Evolutionary conservation across 2,113 vertebrate genomes (phyloP).

Genomic region (Ctenomys sociabilis): DNA sequence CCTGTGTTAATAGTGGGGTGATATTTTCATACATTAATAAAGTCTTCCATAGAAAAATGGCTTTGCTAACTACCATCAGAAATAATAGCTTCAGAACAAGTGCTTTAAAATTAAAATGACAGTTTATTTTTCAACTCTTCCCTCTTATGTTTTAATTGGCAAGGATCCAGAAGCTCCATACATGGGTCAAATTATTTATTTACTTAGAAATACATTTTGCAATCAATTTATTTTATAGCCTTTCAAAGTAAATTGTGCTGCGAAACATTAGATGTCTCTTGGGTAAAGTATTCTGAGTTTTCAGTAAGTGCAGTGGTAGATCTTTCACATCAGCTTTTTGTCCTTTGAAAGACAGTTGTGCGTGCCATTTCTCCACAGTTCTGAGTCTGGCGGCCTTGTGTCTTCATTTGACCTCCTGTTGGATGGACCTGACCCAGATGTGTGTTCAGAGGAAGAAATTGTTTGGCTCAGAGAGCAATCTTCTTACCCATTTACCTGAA

Average conservation of each 20-base stretch:
- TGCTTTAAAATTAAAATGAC: constrained; percentile 50
- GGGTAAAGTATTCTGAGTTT: constrained; percentile 5
- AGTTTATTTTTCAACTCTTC: not conserved
- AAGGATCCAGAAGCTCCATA: not conserved
- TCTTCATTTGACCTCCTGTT: not conserved
- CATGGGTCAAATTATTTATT: constrained; percentile 38
- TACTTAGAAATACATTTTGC: constrained; percentile 23
- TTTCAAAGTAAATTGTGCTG: not conserved
- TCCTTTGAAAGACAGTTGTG: not conserved
- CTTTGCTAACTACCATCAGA: not conserved
- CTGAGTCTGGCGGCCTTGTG: not conserved
- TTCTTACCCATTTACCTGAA: not conserved
- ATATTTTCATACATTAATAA: not conserved
- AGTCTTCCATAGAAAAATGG: not conserved
- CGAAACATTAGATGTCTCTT: not conserved
- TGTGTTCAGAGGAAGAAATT: not conserved
- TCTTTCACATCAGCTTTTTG: not conserved
- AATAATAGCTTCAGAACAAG: constrained; percentile 3
- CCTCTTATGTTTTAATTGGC: not conserved
- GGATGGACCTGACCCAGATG: not conserved
- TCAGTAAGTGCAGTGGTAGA: not conserved
- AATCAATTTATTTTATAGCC: not conserved
- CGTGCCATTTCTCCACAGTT: not conserved
- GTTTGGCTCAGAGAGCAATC: not conserved
- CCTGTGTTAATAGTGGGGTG: not conserved